Base-by-base conservation (phyloP, 2,113 vertebrate genomes). In the Toxotes jaculatrix region DNA sequence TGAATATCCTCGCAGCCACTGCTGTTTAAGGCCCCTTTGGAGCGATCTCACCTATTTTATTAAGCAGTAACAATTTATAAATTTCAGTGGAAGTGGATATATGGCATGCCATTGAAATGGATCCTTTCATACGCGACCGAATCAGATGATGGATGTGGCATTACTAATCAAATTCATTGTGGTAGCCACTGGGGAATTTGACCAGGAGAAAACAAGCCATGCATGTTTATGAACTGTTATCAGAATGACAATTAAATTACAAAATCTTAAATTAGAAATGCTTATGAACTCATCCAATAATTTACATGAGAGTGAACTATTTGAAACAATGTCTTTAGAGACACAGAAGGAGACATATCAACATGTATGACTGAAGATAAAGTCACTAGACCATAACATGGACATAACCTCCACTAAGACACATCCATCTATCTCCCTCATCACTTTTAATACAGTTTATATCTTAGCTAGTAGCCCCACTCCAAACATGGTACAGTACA, bases 31-130 rank as follows among this genome's bases (percentile, higher is more conserved):
- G 84, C 87, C 89, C 83, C 90, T 85, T 74, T 85, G 88, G 90
- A 90, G 90, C 82, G 42, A 72, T 91, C 83, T 85, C 61, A 76
- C 72, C 88, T 84, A 83, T 88, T 94, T 93, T 92, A 94, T 93
- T 93, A 91, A 89, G 86, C 90, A 84, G 84, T 86, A 93, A 91
- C 85, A 91, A 88, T 91, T 88, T 78, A 77, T 78, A 82, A n/a
- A 89, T 86, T 88, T 90, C 70, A 90, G 7, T 83, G 74, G 82
- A 84, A 67, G 67, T 79, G 84, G 84, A 93, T 92, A 79, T 87
- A 92, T 65, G 65, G 75, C 49, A 1, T 3, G 75, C 63, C 61
- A 7, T 49, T 62, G 47, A 34, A 87, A 87, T 78, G 79, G 75
- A 84, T 79, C 67, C 77, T 42, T 84, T 80, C 80, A 70, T 84